Evolutionary conservation across 2,797 vertebrate species (phyloP), one percentile per base, ranked within the genome.

Genomic region (Eupleurogrammus muticus): DNA sequence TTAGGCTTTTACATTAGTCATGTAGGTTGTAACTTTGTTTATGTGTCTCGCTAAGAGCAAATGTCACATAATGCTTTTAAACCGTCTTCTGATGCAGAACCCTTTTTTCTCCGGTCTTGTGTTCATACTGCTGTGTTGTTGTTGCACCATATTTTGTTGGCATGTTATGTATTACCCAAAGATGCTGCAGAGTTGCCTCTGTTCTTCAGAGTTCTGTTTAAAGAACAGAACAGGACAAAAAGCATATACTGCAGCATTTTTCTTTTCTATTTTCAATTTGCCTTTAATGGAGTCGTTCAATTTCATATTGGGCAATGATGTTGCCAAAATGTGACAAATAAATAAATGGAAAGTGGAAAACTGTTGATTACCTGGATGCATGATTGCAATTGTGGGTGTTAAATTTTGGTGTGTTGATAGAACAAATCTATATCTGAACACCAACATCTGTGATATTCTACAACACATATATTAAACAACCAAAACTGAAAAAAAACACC

Each of bases 341-440:
- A 48, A 53, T 46, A 20, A 1, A 38, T 19, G 23, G 2, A 46
- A 19, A 83, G 85, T 83, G 75, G 85, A 90, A 88, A 90, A 73
- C 80, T 89, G 77, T 77, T 14, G 60, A 64, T 81, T 46, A 28
- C 67, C 44, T 72, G 65, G 72, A 90, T 87, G 84, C 74, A 90
- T 83, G 80, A 90, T n/a, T 66, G 87, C 64, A 73, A 20, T 79
- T 88, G 70, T 66, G 63, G 80, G 47, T 42, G 46, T 28, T 23
- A 44, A 74, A 65, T 74, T 78, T 75, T 72, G 64, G 67, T 73
- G 28, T 72, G 9, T 50, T n/a, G 35, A 17, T 9, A 28, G 28
- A 28, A 28, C 9, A n/a, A 52, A 74, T 65, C 2, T 5, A 10
- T 38, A 35, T 66, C 34, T 51, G 13, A 19, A 61, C 61, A 53